Evolutionary conservation across 2,888 invertebrate genomes (phyloP).

Genomic region (Cephus sareptanus): DNA sequence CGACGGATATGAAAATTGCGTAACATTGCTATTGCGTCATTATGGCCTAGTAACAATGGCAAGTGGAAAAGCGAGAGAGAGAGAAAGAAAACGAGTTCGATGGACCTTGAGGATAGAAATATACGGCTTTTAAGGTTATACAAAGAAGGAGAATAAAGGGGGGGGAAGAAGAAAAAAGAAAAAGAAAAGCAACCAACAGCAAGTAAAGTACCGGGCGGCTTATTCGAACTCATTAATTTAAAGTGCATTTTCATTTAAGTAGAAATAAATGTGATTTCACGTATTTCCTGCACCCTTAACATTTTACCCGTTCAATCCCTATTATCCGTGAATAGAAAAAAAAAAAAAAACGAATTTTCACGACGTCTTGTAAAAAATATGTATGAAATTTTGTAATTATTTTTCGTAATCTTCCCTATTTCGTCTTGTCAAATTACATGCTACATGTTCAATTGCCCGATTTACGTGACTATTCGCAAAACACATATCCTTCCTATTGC

Average conservation of each 20-base stretch:
- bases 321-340: background rate
- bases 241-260: background rate
- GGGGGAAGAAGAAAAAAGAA: too few species aligned
- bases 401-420: background rate
- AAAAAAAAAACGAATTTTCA: too few species aligned
- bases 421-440: background rate
- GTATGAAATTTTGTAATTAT: too few species aligned
- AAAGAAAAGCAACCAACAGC: background rate
- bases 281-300: background rate
- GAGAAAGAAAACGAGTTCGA: background rate
- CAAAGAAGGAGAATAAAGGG: background rate
- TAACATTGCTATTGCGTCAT: background rate
- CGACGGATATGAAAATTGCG: background rate
- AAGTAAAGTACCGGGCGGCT: background rate
- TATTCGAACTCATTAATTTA: slow-evolving; percentile 3
- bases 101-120: background rate
- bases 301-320: background rate
- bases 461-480: background rate
- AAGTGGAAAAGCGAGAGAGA: background rate
- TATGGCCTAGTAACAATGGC: background rate
- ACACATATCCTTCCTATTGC: background rate
- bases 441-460: background rate
- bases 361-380: too few species aligned
- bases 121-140: background rate
- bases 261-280: background rate